Evolutionary conservation across 2,888 invertebrate species (phyloP).

Genomic region (Tethea ocularis): DNA sequence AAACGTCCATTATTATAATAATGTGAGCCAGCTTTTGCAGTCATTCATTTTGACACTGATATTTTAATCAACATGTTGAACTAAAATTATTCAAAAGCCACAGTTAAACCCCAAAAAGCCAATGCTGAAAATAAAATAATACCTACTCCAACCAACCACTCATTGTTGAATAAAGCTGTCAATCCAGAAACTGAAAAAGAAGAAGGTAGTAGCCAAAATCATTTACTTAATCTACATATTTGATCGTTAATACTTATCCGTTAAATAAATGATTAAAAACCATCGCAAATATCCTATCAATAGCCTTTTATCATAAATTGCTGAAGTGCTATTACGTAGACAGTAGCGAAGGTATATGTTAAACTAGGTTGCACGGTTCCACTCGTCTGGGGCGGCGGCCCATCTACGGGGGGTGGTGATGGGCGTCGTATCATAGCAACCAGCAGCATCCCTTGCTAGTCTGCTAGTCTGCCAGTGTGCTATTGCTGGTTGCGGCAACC

Average conservation of each 20-base stretch:
- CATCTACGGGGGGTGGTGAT: conserved; percentile 62
- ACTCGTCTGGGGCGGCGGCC: conserved; percentile 75
- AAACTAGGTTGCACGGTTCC: conserved; percentile 73
- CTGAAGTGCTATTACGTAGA: conserved; percentile 78
- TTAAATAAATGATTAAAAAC: conserved; percentile 23
- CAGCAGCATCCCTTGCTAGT: conserved; percentile 79
- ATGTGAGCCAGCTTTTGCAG: not conserved
- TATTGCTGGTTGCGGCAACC: conserved; percentile 53
- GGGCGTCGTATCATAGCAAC: conserved; percentile 80
- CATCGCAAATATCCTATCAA: conserved; percentile 59
- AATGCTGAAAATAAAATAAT: not conserved
- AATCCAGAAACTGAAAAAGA: too few relatives aligned
- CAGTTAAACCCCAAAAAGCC: not conserved
- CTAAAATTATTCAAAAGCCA: not conserved
- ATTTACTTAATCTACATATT: not conserved
- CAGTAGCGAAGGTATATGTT: conserved; percentile 70
- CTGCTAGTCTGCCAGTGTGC: conserved; percentile 76
- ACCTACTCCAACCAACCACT: too few relatives aligned
- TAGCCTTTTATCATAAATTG: conserved; percentile 76
- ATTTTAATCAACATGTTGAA: not conserved
- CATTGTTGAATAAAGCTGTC: too few relatives aligned
- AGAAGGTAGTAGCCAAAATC: not conserved
- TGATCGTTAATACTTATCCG: not conserved
- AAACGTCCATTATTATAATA: not conserved
- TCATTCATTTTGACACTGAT: not conserved